These are phyloP conservation scores for Oligia strigilis DNA, from an alignment of 2,888 invertebrate genomes.

Conservation along the genomic window DNA sequence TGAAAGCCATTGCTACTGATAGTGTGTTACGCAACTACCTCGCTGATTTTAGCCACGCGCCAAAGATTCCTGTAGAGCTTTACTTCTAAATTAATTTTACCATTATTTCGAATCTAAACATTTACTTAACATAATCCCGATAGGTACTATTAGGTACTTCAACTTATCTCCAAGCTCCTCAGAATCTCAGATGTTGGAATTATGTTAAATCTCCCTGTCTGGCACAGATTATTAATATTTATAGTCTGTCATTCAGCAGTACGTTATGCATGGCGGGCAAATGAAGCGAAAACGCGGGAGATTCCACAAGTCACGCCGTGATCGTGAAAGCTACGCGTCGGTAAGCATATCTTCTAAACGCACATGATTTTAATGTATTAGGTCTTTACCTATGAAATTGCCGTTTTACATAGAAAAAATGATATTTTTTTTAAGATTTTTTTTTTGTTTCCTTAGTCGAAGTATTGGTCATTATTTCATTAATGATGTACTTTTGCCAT, in stretches of 20 bases:
- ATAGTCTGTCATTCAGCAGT: constrained; percentile 42
- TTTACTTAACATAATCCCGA: neutral
- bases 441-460: too few relatives aligned
- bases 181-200: constrained; percentile 29
- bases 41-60: too few relatives aligned
- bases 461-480: too few relatives aligned
- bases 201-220: constrained; percentile 40
- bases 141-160: constrained; percentile 12
- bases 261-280: constrained; percentile 34
- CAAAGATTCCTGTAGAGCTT: neutral
- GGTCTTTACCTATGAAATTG: too few relatives aligned
- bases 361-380: constrained; percentile 24
- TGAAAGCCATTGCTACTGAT: too few relatives aligned
- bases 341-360: constrained; percentile 35
- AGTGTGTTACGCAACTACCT: too few relatives aligned
- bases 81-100: neutral
- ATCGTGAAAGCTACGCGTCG: constrained; percentile 38
- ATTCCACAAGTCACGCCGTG: constrained; percentile 42
- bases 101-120: neutral
- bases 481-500: too few relatives aligned
- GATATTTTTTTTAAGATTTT: too few relatives aligned
- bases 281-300: constrained; percentile 38
- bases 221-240: constrained; percentile 54
- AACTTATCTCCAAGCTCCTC: constrained; percentile 16
- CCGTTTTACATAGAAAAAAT: too few relatives aligned